phyloP scores from a whole-genome alignment of 2,113 vertebrate genomes.

The Heliornis fulica region DNA sequence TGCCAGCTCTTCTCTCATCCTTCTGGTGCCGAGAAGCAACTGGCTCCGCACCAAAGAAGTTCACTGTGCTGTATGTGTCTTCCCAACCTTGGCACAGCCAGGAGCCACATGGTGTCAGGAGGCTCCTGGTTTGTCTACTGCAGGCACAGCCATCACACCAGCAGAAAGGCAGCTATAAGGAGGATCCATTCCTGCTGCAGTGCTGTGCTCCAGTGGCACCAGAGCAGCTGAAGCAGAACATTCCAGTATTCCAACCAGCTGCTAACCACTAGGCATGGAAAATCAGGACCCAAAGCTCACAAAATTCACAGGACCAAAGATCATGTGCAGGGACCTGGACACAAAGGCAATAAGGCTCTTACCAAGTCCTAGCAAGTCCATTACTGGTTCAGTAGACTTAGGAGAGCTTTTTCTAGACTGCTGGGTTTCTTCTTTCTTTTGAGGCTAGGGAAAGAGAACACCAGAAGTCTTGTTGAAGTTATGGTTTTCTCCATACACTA shows the following conservation, averaged over 20 bases:
- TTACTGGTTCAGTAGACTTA: conserved; percentile 82
- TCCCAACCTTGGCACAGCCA: not conserved
- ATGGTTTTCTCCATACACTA: not conserved
- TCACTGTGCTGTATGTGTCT: rapidly evolving
- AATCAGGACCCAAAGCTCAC: rapidly evolving
- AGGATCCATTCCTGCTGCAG: not conserved
- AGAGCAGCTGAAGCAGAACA: not conserved
- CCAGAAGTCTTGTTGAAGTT: not conserved
- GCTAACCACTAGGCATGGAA: not conserved
- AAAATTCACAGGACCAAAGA: not conserved
- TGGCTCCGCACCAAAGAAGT: not conserved
- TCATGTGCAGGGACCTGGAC: rapidly evolving
- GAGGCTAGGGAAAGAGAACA: conserved; percentile 61
- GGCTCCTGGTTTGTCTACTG: not conserved
- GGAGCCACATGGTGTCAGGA: not conserved
- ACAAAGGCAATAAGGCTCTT: too few relatives aligned
- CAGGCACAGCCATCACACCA: not conserved
- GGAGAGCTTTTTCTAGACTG: conserved; percentile 82
- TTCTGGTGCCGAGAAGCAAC: not conserved
- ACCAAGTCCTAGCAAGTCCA: conserved; percentile 94
- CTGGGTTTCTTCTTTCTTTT: conserved; percentile 83
- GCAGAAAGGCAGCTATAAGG: rapidly evolving
- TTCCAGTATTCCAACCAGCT: not conserved
- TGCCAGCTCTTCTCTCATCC: not conserved
- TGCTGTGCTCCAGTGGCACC: not conserved